Conservation (phyloP, 2,888 invertebrate species). For the Trissolcus japonicus region DNA sequence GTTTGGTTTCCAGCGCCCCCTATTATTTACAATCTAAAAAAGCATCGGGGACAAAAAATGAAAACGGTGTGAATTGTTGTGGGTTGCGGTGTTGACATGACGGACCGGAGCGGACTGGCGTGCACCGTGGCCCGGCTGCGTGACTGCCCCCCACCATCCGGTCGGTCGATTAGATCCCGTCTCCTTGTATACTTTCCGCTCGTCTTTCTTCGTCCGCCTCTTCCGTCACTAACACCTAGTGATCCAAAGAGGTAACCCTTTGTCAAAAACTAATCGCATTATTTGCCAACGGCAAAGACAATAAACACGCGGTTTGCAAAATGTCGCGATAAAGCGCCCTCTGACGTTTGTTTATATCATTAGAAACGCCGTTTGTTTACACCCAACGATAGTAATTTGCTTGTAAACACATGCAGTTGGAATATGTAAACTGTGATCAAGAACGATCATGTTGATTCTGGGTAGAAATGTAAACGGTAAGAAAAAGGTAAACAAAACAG, state of each 20-base stretch:
- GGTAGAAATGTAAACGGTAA: too few species aligned
- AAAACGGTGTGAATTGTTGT: constrained; percentile 1
- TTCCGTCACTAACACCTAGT: constrained; percentile 37
- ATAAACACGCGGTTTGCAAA: too few species aligned
- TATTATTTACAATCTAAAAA: too few species aligned
- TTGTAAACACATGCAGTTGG: too few species aligned
- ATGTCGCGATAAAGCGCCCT: too few species aligned
- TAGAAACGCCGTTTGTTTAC: too few species aligned
- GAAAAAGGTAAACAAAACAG: too few species aligned
- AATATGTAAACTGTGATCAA: too few species aligned
- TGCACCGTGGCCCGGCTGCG: constrained; percentile 15
- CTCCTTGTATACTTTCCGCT: constrained; percentile 18
- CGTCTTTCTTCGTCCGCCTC: constrained; percentile 41
- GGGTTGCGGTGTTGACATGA: constrained; percentile 3
- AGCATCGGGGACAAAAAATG: not conserved
- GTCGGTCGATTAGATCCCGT: constrained; percentile 49
- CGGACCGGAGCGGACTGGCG: constrained; percentile 18
- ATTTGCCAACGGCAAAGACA: constrained; percentile 8
- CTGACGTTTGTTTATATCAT: too few species aligned
- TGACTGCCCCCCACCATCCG: constrained; percentile 17
- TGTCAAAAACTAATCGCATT: constrained; percentile 27
- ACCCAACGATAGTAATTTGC: too few species aligned
- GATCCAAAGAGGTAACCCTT: constrained; percentile 33
- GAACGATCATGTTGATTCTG: too few species aligned
- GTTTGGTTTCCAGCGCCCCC: too few species aligned